Base-by-base conservation (phyloP, 1,140 invertebrate genomes). In the Pseudomyrmex dendroicus region DNA sequence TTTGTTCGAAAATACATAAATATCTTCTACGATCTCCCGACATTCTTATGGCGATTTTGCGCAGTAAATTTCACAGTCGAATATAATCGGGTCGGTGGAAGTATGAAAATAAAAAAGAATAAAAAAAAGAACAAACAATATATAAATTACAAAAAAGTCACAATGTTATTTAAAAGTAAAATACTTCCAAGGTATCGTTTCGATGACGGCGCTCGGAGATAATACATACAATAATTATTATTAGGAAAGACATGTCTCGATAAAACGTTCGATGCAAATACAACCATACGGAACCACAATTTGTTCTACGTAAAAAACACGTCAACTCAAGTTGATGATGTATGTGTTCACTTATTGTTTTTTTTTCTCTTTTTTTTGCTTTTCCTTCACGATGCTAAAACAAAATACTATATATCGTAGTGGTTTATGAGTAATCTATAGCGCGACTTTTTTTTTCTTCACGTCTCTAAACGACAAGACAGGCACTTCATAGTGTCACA, bases 401-500 rank as follows among this genome's bases (percentile, higher is more conserved):
- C 57, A 74, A 88, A 88, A 82, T 86, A 88, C 76, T 83, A 82
- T 68, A 67, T 89, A 77, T 66, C 61, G 84, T 77, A 77, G 84
- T 90, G 84, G 84, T 91, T 89, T 88, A 89, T 89, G 86, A 91
- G 90, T 85, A 92, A 90, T 92, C 90, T 91, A 52, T 52, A 89
- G 83, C 89, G 84, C 89, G 74, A 90, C 85, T 90, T 91, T 91
- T 68, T 76, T 80, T 35, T 78, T 78, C 88, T 91, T 90, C 88
- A 91, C 91, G 88, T 92, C 83, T 92, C 91, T 93, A 92, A 92
- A 92, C 90, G 91, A 93, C 91, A 92, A 92, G 92, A 93, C 92
- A 94, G 93, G 93, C 93, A 94, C 93, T 94, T 94, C 92, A 91
- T 92, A 94, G 92, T 94, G 93, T 93, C 93, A 93, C 92, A 89